Evolutionary conservation across 2,888 invertebrate genomes (phyloP).

Genomic region (Podabrus alpinus): DNA sequence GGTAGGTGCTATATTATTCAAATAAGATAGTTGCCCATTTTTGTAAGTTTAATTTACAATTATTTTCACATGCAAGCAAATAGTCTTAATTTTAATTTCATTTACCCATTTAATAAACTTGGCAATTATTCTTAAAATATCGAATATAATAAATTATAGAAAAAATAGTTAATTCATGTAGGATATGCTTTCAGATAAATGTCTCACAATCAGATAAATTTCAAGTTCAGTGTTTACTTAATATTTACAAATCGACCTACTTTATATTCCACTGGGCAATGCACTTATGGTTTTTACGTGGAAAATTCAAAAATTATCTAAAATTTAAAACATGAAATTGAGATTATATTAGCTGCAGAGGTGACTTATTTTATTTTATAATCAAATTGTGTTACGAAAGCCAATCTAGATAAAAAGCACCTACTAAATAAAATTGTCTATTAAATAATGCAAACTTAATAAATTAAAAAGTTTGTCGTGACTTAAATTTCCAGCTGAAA

Average conservation of each 20-base stretch:
- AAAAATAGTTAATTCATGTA: not conserved
- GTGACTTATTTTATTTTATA: no score
- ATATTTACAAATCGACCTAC: not conserved
- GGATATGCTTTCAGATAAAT: not conserved
- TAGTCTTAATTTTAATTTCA: no score
- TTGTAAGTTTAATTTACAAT: no score
- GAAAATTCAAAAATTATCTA: not conserved
- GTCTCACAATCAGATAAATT: not conserved
- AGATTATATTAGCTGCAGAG: no score
- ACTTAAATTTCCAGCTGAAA: not conserved
- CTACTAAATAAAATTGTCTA: not conserved
- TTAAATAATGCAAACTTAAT: not conserved
- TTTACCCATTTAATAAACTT: no score
- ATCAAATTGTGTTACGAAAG: no score
- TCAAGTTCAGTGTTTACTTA: not conserved
- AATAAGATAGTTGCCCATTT: not conserved
- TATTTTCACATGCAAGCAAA: no score
- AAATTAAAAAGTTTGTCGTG: not conserved
- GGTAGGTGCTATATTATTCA: not conserved
- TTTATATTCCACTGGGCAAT: not conserved
- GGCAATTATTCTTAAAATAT: no score
- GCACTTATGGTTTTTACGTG: not conserved
- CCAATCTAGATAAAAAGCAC: not conserved
- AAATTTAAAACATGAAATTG: no score
- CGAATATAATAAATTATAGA: no score